These are phyloP conservation scores for Dryobates pubescens DNA, from an alignment of 2,797 vertebrate genomes.

Conservation along the genomic window DNA sequence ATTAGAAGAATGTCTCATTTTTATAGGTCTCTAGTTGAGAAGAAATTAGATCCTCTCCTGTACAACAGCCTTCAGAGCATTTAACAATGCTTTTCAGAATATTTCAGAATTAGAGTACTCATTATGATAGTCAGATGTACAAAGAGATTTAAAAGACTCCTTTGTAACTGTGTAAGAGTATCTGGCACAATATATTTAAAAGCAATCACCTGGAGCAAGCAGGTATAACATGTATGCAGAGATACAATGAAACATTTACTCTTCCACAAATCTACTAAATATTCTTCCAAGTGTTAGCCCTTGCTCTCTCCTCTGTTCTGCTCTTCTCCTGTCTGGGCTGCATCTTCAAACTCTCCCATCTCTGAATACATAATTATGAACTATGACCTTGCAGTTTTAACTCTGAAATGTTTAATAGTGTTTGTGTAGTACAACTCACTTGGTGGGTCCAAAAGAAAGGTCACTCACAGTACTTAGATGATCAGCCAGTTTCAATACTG, in stretches of 20 bases:
- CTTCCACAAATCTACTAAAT: not conserved
- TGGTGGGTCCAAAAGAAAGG: not conserved
- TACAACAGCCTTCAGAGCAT: rapidly evolving
- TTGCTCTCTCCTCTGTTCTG: not conserved
- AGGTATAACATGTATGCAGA: rapidly evolving
- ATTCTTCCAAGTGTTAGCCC: not conserved
- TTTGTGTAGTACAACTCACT: not conserved
- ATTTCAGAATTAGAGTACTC: not conserved
- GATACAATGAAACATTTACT: not conserved
- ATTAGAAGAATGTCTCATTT: not conserved
- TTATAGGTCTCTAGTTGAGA: not conserved
- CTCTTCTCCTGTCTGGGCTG: not conserved
- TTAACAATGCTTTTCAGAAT: not conserved
- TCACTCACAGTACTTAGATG: not conserved
- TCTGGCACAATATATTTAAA: not conserved
- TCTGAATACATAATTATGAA: not conserved
- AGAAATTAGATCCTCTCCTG: not conserved
- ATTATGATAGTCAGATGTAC: not conserved
- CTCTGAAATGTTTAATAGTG: not conserved
- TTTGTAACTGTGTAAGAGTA: not conserved
- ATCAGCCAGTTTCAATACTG: not conserved
- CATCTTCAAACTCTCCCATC: not conserved
- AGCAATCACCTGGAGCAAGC: not conserved
- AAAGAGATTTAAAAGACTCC: not conserved
- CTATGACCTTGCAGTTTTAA: not conserved